Evolutionary conservation across 2,888 invertebrate species (phyloP), one percentile per base, ranked within the genome.

Genomic region (Biston betularia): DNA sequence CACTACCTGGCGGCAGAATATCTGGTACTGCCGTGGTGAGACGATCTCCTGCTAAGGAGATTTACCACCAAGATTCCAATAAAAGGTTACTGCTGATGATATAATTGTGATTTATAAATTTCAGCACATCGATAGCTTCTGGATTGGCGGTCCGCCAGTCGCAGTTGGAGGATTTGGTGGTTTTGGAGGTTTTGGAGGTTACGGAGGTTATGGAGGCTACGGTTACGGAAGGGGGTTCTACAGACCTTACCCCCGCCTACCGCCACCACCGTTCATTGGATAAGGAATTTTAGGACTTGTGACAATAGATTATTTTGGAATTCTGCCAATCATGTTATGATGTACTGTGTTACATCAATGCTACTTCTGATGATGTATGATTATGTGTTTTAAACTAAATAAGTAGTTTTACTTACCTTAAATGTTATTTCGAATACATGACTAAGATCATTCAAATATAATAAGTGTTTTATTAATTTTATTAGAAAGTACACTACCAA

Each of bases 181-280:
- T 9, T 14, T 45, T 40, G 45, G 45, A 0, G 46, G 15, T 11
- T 34, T 12, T 5, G 46, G 48, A n/a, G 58, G 58, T 3, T 58
- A 33, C 10, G 49, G 49, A n/a, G 48, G 57, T 3, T 56, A 35
- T 14, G 46, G 56, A 8, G 56, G 56, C 9, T 56, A 56, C 35
- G 45, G 58, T 10, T 58, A 58, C 58, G 58, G 58, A n/a, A 15
- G 33, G 34, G 58, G 48, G 9, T 58, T 33, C 24, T 58, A 49
- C 58, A 48, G 57, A 24, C 57, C 46, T 7, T 58, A 49, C 49
- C 58, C 15, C 38, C 57, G 38, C 7, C 15, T 58, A 11, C 58
- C 58, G 5, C 58, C 58, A 1, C 58, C 58, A 14, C 49, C 58
- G 7, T 58, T 58, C 24, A 12, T 33, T 24, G 58, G 58, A 42